Evolutionary conservation across 2,113 vertebrate species (phyloP), one percentile per base, ranked within the genome.

Genomic region (Xiphorhynchus elegans): DNA sequence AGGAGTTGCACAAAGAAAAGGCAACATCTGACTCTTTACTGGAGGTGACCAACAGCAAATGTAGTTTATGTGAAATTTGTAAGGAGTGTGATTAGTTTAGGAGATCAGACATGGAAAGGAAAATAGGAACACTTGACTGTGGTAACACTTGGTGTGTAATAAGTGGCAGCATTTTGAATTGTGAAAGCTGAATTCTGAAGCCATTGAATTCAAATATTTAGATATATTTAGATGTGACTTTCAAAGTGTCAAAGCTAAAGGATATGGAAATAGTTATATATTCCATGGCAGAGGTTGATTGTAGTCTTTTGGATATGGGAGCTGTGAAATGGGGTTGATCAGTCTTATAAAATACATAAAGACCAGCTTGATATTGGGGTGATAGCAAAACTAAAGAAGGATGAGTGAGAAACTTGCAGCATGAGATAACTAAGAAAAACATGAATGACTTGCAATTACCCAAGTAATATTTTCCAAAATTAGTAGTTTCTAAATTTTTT

Each of bases 271-370:
- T 42, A 31, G 10, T 31, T 64, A 47, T 52, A 31, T 14, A 28
- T 0, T 7, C 17, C 23, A 29, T 8, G 35, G 14, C 26, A 77
- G 14, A 52, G 68, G 19, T 0, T 39, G 31, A 26, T 72, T 0
- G 0, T 63, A 37, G 40, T 17, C 28, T 68, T 68, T 80, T 80
- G 16, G 8, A 40, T 63, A 21, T 31, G 21, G 31, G 67, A 46
- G 6, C 52, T 90, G 35, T 87, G 56, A 59, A 75, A 89, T 47
- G 6, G 14, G 3, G 1, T 70, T 69, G 29, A 44, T 77, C 5
- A 18, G 11, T 42, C 39, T 59, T 75, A 59, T 55, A 47, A 83
- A 83, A 56, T 19, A 10, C 3, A 24, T 8, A 40, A 90, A 18
- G 14, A 77, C 10, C 21, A 44, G 6, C 24, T 70, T 74, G 20